phyloP scores from a whole-genome alignment of 2,888 invertebrate genomes.

The Peribatodes rhomboidaria region DNA sequence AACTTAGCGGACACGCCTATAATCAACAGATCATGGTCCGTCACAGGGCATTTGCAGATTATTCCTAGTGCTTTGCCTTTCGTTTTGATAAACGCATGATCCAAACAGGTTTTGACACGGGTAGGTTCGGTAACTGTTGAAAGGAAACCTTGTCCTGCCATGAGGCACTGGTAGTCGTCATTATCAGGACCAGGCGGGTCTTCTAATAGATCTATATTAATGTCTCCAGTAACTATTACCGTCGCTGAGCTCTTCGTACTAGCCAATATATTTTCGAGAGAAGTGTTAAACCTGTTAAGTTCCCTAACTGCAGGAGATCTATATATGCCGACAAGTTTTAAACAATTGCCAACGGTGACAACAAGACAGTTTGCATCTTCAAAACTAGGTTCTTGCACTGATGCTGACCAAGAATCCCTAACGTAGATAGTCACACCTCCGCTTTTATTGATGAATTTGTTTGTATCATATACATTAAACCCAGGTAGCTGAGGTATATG shows the following conservation, averaged over 20 bases:
- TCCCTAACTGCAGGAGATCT: conserved; percentile 1
- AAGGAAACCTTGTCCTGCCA: no score
- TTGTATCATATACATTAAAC: neutral
- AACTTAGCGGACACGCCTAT: no score
- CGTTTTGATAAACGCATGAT: no score
- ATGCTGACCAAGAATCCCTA: neutral
- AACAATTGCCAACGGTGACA: neutral
- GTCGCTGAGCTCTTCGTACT: neutral
- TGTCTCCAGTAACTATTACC: neutral
- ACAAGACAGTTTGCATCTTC: conserved; percentile 16
- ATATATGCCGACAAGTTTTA: conserved; percentile 10
- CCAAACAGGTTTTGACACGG: no score
- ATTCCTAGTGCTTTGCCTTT: no score
- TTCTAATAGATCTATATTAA: no score
- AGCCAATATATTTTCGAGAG: neutral
- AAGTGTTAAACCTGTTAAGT: neutral
- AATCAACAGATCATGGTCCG: no score
- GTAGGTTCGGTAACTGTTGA: no score
- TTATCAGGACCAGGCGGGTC: no score
- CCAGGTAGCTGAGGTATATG: neutral
- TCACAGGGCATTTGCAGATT: no score
- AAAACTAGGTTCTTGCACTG: neutral
- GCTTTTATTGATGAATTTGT: neutral
- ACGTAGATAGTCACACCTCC: neutral
- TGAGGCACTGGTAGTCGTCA: no score